phyloP scores from a whole-genome alignment of 2,797 vertebrate genomes.

The Champsocephalus esox region DNA sequence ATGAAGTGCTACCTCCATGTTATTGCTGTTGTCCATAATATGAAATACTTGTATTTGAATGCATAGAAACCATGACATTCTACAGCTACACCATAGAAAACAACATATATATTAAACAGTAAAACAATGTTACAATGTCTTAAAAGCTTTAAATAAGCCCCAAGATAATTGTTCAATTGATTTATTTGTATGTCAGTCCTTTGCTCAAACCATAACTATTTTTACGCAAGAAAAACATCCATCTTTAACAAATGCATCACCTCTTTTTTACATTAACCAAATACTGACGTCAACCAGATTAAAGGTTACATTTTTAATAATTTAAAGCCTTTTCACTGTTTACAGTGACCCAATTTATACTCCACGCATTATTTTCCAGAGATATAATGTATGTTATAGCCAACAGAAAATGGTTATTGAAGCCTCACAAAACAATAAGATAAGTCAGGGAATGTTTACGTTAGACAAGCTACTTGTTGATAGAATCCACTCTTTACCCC shows the following conservation, averaged over 20 bases:
- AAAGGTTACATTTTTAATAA: not conserved
- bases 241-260: not conserved
- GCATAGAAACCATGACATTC: not conserved
- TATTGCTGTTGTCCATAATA: not conserved
- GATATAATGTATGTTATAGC: not conserved
- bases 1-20: slow-evolving; percentile 19
- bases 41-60: slow-evolving; percentile 1
- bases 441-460: not conserved
- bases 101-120: not conserved
- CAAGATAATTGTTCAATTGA: not conserved
- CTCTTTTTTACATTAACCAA: not conserved
- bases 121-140: not conserved
- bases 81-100: not conserved
- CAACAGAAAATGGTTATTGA: not conserved
- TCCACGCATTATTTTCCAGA: too few species aligned
- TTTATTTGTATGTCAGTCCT: not conserved
- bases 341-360: not conserved
- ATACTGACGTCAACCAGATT: not conserved
- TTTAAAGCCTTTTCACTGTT: not conserved
- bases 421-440: not conserved
- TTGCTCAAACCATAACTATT: not conserved
- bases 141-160: not conserved
- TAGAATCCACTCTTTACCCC: slow-evolving; percentile 5
- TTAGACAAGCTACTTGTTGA: not conserved
- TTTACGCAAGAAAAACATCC: not conserved